phyloP scores from a whole-genome alignment of 2,888 invertebrate genomes.

The Ligdia adustata region DNA sequence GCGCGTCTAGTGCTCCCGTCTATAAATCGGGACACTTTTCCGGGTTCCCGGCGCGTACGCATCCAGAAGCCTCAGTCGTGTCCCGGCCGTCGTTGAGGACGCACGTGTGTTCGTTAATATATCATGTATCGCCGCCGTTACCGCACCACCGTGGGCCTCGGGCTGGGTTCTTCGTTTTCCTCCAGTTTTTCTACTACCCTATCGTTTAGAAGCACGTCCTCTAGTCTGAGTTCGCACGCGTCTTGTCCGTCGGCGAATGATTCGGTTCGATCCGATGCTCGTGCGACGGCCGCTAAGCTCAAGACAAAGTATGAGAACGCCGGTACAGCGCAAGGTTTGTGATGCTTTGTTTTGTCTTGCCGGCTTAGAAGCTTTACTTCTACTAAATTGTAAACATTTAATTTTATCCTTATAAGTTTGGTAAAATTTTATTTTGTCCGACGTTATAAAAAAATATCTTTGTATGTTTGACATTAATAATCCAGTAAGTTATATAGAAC shows the following conservation, averaged over 20 bases:
- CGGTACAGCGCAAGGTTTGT: constrained; percentile 79
- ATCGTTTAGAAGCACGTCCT: constrained; percentile 68
- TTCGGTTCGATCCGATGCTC: constrained; percentile 72
- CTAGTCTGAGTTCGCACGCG: constrained; percentile 44
- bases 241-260: constrained; percentile 45
- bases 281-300: constrained; percentile 77
- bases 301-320: constrained; percentile 78
- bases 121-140: constrained; percentile 77
- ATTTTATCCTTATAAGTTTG: no score
- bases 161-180: constrained; percentile 73
- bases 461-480: no score
- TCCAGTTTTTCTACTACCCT: constrained; percentile 68
- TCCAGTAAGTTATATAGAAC: no score
- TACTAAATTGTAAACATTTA: no score
- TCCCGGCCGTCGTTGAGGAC: constrained; percentile 53
- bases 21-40: constrained; percentile 71
- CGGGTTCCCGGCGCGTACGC: constrained; percentile 70
- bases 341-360: background rate
- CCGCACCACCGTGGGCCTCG: constrained; percentile 75
- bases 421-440: no score
- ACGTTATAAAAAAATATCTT: no score
- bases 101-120: constrained; percentile 40
- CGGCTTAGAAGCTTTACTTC: no score
- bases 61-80: constrained; percentile 56
- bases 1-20: constrained; percentile 60